Evolutionary conservation across 2,797 vertebrate species (phyloP), one percentile per base, ranked within the genome.

Genomic region (Sebastes dallii): DNA sequence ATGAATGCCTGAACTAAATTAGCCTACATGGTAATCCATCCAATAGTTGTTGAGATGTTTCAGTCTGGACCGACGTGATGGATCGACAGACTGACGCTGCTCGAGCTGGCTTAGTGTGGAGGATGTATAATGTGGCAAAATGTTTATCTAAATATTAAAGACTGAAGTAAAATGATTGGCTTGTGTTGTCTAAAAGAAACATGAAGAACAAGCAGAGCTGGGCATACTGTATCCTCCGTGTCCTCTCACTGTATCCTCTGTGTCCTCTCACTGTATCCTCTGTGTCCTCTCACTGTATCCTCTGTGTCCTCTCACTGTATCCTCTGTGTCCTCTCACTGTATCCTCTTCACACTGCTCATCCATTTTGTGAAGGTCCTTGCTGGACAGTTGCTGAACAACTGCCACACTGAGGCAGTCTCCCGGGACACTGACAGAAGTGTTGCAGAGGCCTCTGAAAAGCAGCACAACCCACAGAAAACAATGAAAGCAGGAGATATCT

Each of bases 311-410:
- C 30, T 30, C 66, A 42, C 64, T 54, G 1, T n/a, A 11, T 30
- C 30, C 30, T 34, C 32, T 4, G 32, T 34, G 32, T 34, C 32
- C 32, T 34, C 32, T 34, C 66, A 42, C 42, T 54, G 1, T 65
- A 32, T 82, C 75, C 81, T 88, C 72, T 60, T 69, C 73, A 67
- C 72, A 68, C 69, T 64, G 78, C 86, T 91, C 89, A 86, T 92
- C 81, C 78, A 88, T 89, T 89, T 87, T 77, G 50, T 88, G 81
- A 90, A 91, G 89, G 86, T 88, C 86, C 72, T 92, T 88, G 25
- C 58, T 67, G 54, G 86, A 84, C 84, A 77, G 82, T 60, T 77
- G 75, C 89, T 88, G 89, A 88, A 88, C 80, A 69, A 32, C 59
- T 84, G 74, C 75, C 77, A 81, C 7, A 7, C 76, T 79, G 79